phyloP scores from a whole-genome alignment of 2,888 invertebrate genomes.

The Hyposoter didymator region DNA sequence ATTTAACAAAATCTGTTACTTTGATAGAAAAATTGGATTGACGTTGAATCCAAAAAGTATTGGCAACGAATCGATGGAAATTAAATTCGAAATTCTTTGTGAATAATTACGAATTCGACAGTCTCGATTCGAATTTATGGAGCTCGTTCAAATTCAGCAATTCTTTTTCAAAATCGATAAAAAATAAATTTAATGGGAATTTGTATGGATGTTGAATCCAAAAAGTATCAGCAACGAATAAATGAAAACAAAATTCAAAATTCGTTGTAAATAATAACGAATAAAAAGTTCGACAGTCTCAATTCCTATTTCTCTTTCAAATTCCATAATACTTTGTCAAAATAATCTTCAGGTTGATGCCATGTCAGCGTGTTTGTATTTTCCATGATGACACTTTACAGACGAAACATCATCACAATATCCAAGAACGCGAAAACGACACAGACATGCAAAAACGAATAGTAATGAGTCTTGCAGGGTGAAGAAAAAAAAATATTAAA shows the following conservation, averaged over 20 bases:
- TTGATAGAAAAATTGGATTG: background rate
- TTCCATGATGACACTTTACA: slow-evolving; percentile 53
- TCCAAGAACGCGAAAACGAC: slow-evolving; percentile 20
- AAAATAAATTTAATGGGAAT: background rate
- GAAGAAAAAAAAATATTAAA: background rate
- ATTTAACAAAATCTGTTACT: background rate
- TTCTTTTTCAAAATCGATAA: background rate
- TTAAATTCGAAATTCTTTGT: background rate
- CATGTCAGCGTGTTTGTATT: slow-evolving; percentile 25
- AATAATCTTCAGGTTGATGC: slow-evolving; percentile 54
- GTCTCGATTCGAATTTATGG: background rate
- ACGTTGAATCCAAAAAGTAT: background rate
- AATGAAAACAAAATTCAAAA: background rate
- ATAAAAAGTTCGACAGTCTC: background rate
- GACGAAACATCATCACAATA: slow-evolving; percentile 3
- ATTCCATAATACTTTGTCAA: background rate
- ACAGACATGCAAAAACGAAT: slow-evolving; percentile 49
- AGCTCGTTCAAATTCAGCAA: background rate
- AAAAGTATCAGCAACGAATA: background rate
- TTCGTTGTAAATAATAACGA: background rate
- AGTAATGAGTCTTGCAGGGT: background rate
- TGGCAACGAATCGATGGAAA: background rate
- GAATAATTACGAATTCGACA: no score
- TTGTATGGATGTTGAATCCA: no score
- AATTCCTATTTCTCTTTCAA: background rate